Evolutionary conservation across 64 coral and sea anemone species (phyloP), one percentile per base, ranked within the genome.

Genomic region (Montipora cactus): DNA sequence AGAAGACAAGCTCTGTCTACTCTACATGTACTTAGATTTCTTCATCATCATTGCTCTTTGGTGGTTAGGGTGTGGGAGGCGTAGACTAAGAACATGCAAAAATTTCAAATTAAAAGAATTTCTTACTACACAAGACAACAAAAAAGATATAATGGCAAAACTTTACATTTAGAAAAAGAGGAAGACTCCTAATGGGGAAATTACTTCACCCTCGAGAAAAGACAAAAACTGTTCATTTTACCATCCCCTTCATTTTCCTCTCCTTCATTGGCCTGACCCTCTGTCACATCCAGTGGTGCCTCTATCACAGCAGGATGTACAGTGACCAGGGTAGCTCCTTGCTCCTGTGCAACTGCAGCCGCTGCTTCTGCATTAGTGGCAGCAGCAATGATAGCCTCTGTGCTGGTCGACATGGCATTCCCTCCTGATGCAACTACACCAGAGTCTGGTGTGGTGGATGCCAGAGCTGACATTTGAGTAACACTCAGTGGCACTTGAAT

Each of bases 321-420:
- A 44, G 92, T 80, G 23, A 87, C 83, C 51, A 92, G 80, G 47
- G 90, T 92, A 13, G 79, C 76, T 9, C 83, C 84, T 28, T 93
- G 92, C 21, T 78, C 92, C 11, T 85, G 83, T 44, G 92, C 92
- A 59, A 88, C 92, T 11, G 83, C 92, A 77, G 90, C 90, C 37
- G 92, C 93, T 28, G 96, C 83, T 19, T 95, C 93, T 23, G 93
- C 88, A 15, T 37, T 53, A 15, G 89, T 86, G 15, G 87, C 93
- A 48, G 96, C 93, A 50, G 93, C 93, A 90, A 95, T 95, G 8
- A 98, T 98, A 6, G 93, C 93, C 59, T 94, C 96, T 58, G 92
- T 95, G 53, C 75, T 95, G 8, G 93, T 95, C 20, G 92, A 88
- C 4, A 97, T 77, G 13, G 89, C 73, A 37, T 58, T 91, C 14